Evolutionary conservation across 2,888 invertebrate genomes (phyloP).

Genomic region (Synergus itoensis): DNA sequence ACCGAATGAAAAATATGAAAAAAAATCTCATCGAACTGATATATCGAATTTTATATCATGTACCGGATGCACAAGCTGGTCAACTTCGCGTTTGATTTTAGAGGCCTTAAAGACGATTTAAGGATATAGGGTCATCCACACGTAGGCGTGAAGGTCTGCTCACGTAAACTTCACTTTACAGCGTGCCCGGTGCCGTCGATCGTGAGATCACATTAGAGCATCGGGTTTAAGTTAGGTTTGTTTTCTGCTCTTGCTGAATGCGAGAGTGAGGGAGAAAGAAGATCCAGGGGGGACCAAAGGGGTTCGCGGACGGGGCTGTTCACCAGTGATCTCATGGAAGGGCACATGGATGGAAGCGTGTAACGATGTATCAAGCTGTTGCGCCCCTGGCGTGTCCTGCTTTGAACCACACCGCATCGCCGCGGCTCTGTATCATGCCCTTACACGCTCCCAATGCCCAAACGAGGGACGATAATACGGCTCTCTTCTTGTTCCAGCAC

Average conservation of each 20-base stretch:
- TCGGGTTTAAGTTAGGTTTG: constrained; percentile 55
- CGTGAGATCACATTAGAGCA: constrained; percentile 64
- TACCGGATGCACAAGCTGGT: neutral
- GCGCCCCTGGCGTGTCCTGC: constrained; percentile 77
- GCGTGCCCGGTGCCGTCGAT: constrained; percentile 59
- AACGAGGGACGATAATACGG: constrained; percentile 75
- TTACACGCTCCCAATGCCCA: constrained; percentile 75
- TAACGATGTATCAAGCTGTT: constrained; percentile 78
- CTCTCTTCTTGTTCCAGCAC: constrained; percentile 69
- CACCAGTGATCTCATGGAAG: constrained; percentile 43
- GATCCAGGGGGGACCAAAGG: constrained; percentile 46
- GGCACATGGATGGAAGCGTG: constrained; percentile 73
- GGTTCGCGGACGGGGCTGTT: constrained; percentile 45
- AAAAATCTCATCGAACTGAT: no score
- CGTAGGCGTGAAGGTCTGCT: constrained; percentile 57
- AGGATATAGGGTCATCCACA: constrained; percentile 43
- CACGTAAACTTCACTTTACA: constrained; percentile 61
- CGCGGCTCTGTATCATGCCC: constrained; percentile 73
- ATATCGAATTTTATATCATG: neutral
- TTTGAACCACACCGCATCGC: constrained; percentile 72
- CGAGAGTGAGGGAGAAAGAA: constrained; percentile 46
- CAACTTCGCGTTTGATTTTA: neutral
- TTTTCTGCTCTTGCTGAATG: constrained; percentile 40
- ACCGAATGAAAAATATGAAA: neutral
- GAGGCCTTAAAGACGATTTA: neutral